Conservation (phyloP, 2,888 invertebrate species). For the Dynastes tityus region DNA sequence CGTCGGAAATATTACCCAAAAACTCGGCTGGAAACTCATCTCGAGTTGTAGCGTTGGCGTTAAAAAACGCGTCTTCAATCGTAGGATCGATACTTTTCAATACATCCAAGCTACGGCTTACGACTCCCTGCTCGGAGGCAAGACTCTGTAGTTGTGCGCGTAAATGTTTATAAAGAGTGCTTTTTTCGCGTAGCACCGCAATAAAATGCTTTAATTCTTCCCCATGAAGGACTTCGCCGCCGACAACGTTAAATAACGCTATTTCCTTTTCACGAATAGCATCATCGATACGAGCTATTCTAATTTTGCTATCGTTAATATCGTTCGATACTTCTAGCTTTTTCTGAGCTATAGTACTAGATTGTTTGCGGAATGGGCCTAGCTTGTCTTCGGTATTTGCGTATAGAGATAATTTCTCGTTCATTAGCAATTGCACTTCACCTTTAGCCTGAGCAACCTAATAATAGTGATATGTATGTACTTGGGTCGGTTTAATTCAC, state of each 20-base stretch:
- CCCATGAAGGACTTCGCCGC: constrained; percentile 82
- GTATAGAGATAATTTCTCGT: constrained; percentile 56
- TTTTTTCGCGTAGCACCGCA: constrained; percentile 84
- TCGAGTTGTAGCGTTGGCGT: constrained; percentile 56
- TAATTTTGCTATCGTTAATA: constrained; percentile 78
- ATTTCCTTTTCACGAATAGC: constrained; percentile 74
- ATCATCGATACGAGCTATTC: constrained; percentile 76
- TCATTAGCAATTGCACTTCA: constrained; percentile 55
- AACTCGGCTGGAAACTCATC: constrained; percentile 72
- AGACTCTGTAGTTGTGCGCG: constrained; percentile 83
- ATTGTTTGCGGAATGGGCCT: constrained; percentile 89
- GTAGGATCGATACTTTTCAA: constrained; percentile 68
- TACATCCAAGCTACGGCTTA: constrained; percentile 84
- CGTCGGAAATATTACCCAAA: constrained; percentile 73
- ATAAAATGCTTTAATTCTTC: constrained; percentile 91
- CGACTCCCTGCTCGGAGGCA: constrained; percentile 83
- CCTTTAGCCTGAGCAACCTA: constrained; percentile 54
- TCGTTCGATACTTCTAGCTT: constrained; percentile 83
- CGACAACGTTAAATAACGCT: constrained; percentile 65
- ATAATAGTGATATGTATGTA: neutral
- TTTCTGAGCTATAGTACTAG: constrained; percentile 84
- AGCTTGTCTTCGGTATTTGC: constrained; percentile 79
- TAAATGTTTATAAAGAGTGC: constrained; percentile 86
- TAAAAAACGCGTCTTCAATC: constrained; percentile 48
- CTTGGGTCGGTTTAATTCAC: too few species aligned